A percentile compares a stretch with the other conserved stretches of the same genome.
Conservation (phyloP, 2,113 vertebrate genomes). For the Sebastes schlegelii region DNA sequence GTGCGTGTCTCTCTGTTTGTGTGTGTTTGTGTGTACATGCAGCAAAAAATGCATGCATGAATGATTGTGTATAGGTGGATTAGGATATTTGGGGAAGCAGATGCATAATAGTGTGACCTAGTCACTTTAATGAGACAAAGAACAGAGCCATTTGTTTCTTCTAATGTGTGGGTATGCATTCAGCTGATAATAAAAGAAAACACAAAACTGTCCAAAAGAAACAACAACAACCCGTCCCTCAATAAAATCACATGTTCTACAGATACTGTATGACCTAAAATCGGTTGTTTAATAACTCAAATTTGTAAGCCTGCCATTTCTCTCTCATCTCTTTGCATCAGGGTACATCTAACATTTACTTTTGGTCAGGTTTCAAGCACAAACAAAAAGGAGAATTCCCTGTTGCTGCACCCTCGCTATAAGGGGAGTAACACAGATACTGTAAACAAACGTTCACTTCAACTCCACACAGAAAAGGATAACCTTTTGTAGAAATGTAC, state of each 20-base stretch:
- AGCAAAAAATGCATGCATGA: not conserved
- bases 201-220: not conserved
- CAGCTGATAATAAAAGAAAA: conserved; percentile 9
- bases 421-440: conserved; percentile 20
- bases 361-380: conserved; percentile 43
- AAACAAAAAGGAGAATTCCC: conserved; percentile 40
- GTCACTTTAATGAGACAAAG: not conserved
- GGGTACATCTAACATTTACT: conserved; percentile 63
- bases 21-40: not conserved
- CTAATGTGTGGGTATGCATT: not conserved
- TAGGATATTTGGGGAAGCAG: conserved; percentile 6
- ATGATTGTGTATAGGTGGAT: not conserved
- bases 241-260: not conserved
- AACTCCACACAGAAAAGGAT: conserved; percentile 9
- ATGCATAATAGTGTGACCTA: not conserved
- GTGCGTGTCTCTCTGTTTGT: not conserved
- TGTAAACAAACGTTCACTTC: conserved; percentile 40
- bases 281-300: conserved; percentile 12
- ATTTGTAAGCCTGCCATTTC: conserved; percentile 36
- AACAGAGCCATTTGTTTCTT: conserved; percentile 1
- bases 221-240: not conserved
- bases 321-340: conserved; percentile 60
- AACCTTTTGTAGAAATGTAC: conserved; percentile 40
- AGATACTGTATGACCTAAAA: conserved; percentile 13
- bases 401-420: conserved; percentile 24